Base-by-base conservation (phyloP, 2,113 vertebrate genomes). In the Australoheros scitulus region DNA sequence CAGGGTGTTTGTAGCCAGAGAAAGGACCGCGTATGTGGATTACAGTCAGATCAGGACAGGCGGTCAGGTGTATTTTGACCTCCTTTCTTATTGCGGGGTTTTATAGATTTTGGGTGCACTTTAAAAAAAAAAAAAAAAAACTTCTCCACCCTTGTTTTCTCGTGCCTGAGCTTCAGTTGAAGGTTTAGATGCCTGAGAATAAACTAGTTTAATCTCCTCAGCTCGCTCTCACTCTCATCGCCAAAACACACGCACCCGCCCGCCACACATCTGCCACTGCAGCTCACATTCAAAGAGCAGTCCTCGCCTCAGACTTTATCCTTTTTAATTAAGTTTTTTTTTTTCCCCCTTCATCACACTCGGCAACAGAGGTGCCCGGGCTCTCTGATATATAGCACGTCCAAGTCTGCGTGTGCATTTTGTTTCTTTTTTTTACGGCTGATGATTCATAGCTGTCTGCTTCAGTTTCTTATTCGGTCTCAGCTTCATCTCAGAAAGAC, bases 131-230 rank as follows among this genome's bases (percentile, higher is more conserved):
- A 3, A 22, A 70, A 50, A 70, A 77, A 76, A 80, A 65, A 60
- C 75, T 86, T 82, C 87, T 84, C 92, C 74, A 52, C 89, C 91
- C 91, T 85, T 24, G 1, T 17, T 85, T 87, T 90, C 57, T 70
- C 85, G 57, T 86, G 77, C 87, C 90, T 88, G 70, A 59, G 50
- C 85, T 91, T 85, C 79, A 87, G 88, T 79, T 9, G 8, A 89
- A 92, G 84, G 83, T 89, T 93, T 61, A 75, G 88, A 90, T 83
- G 92, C 92, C 93, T 93, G 80, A 93, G 92, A 95, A 95, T 93
- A 93, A 94, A 91, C 88, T 61, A 43, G 91, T 94, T 94, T 88
- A 89, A 92, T 92, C 83, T 86, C 24, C 55, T 59, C 34, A 65
- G 22, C 76, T 87, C n/a, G 26, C 82, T 74, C 88, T 87, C 81